A percentile compares a stretch with the other conserved stretches of the same genome.
Conservation (phyloP, 2,888 invertebrate species). For the Andrena bicolor region DNA sequence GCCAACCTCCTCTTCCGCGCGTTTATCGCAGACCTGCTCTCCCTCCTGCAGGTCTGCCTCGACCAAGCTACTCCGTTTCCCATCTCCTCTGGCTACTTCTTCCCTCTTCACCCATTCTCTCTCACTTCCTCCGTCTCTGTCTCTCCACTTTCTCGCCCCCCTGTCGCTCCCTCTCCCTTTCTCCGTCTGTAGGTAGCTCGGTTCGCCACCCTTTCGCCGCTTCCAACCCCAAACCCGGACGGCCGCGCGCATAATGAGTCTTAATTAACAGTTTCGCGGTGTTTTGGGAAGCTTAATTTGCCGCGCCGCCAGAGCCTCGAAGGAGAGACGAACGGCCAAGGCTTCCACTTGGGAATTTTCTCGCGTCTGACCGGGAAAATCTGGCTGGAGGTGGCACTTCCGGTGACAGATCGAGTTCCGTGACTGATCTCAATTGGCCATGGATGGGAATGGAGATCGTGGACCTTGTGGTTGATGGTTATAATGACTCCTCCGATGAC, state of each 20-base stretch:
- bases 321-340: slow-evolving; percentile 46
- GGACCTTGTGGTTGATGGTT: background rate
- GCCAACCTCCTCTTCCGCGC: slow-evolving; percentile 38
- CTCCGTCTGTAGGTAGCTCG: slow-evolving; percentile 45
- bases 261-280: slow-evolving; percentile 85
- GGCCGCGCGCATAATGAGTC: slow-evolving; percentile 82
- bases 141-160: slow-evolving; percentile 10
- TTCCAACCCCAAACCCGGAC: slow-evolving; percentile 54
- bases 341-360: slow-evolving; percentile 30
- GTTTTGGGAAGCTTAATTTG: slow-evolving; percentile 84
- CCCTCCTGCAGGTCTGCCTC: slow-evolving; percentile 19
- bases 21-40: slow-evolving; percentile 45
- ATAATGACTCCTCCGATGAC: too few relatives aligned
- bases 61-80: slow-evolving; percentile 25
- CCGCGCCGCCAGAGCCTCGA: slow-evolving; percentile 50
- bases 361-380: slow-evolving; percentile 22
- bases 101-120: slow-evolving; percentile 3
- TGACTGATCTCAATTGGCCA: slow-evolving; percentile 8
- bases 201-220: slow-evolving; percentile 64
- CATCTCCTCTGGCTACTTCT: slow-evolving; percentile 50
- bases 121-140: slow-evolving; percentile 37
- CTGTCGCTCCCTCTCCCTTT: slow-evolving; percentile 32
- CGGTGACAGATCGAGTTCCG: background rate
- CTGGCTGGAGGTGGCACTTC: slow-evolving; percentile 3
- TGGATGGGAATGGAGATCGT: background rate